These are phyloP conservation scores for Aegithalos caudatus DNA, from an alignment of 2,113 vertebrate species.

Conservation along the genomic window DNA sequence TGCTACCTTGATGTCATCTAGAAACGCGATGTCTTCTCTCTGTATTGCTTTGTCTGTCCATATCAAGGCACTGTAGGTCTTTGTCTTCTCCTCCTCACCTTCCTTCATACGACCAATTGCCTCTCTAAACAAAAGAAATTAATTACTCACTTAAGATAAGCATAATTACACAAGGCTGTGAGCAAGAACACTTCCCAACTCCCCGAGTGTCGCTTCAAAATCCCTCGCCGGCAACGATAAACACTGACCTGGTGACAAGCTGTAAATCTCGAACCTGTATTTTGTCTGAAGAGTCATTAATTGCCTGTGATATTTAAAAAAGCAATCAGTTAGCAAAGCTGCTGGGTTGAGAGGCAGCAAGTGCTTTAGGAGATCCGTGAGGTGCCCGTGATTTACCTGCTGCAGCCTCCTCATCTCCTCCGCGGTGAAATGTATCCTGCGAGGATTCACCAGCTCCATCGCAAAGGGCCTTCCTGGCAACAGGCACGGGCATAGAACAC, in stretches of 20 bases:
- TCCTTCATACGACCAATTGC: slow-evolving; percentile 94
- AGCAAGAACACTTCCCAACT: neutral
- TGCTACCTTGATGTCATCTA: slow-evolving; percentile 84
- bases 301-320: slow-evolving; percentile 74
- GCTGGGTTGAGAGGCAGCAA: neutral
- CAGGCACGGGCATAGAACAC: slow-evolving; percentile 52
- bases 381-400: slow-evolving; percentile 78
- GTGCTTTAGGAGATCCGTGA: neutral
- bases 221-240: neutral
- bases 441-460: slow-evolving; percentile 93
- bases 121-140: slow-evolving; percentile 77
- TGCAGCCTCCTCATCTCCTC: slow-evolving; percentile 86
- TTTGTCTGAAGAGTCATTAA: slow-evolving; percentile 91
- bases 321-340: slow-evolving; percentile 21
- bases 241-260: slow-evolving; percentile 89
- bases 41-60: slow-evolving; percentile 86
- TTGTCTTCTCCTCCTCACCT: slow-evolving; percentile 97
- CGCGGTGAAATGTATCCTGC: slow-evolving; percentile 72
- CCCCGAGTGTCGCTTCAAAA: neutral
- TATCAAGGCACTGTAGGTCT: slow-evolving; percentile 92
- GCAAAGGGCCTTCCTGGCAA: slow-evolving; percentile 94
- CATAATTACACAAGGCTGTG: neutral
- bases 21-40: slow-evolving; percentile 81
- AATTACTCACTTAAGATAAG: slow-evolving; percentile 22
- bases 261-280: slow-evolving; percentile 93